Evolutionary conservation across 2,888 invertebrate genomes (phyloP).

Genomic region (Teinopalpus imperialis): DNA sequence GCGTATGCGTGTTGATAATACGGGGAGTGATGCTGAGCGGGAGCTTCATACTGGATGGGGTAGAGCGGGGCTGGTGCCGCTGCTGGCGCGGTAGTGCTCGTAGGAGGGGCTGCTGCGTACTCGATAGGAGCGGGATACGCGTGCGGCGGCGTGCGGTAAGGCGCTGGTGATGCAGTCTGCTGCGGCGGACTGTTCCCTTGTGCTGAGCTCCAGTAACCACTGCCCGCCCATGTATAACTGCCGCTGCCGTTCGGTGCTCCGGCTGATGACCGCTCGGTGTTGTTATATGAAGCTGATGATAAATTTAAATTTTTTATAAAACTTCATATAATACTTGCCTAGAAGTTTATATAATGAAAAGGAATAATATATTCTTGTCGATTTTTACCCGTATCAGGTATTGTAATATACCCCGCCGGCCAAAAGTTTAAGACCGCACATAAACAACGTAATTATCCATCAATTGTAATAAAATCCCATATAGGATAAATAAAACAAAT

Average conservation of each 20-base stretch:
- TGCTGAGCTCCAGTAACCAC: slow-evolving; percentile 66
- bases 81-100: slow-evolving; percentile 52
- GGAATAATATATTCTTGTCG: no score
- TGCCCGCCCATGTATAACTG: slow-evolving; percentile 69
- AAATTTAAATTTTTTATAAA: no score
- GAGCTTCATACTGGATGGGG: slow-evolving; percentile 68
- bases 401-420: no score
- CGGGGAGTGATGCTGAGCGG: slow-evolving; percentile 68
- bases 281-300: slow-evolving; percentile 71
- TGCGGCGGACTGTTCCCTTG: slow-evolving; percentile 69
- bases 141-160: slow-evolving; percentile 73
- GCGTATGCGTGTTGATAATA: slow-evolving; percentile 76
- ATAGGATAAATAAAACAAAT: no score
- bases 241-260: slow-evolving; percentile 55
- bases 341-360: no score
- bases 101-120: slow-evolving; percentile 60
- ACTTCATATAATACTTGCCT: no score
- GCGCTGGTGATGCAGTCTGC: slow-evolving; percentile 62
- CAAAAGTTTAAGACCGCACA: no score
- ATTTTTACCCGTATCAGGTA: no score
- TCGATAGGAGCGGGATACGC: slow-evolving; percentile 70
- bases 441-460: no score
- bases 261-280: slow-evolving; percentile 57
- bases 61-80: slow-evolving; percentile 64
- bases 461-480: no score